These are phyloP conservation scores for Drosophila ficusphila DNA, from an alignment of 1,140 invertebrate species.

Conservation along the genomic window DNA sequence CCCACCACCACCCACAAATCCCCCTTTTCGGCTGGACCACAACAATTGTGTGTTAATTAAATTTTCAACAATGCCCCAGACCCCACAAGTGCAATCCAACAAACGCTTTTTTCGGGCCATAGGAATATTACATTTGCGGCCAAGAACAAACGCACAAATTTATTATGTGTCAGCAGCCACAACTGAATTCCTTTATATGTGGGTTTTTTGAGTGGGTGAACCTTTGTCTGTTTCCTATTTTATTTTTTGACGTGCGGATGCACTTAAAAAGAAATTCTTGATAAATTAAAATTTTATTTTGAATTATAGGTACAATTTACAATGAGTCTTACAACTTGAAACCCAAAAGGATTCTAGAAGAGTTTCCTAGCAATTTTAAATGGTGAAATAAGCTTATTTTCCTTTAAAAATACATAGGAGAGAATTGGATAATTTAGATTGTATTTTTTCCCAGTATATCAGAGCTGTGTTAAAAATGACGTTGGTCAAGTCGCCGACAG, in stretches of 20 bases:
- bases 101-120: conserved; percentile 32
- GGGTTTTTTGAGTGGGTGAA: background rate
- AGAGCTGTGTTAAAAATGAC: conserved; percentile 47
- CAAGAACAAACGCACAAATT: conserved; percentile 65
- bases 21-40: conserved; percentile 31
- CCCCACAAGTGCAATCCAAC: conserved; percentile 29
- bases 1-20: background rate
- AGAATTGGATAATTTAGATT: background rate
- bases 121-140: conserved; percentile 51
- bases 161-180: conserved; percentile 68
- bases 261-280: background rate
- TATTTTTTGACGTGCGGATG: conserved; percentile 1
- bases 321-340: no score
- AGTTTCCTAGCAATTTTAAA: no score
- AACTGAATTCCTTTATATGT: conserved; percentile 32
- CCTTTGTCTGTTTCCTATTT: conserved; percentile 13
- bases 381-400: no score
- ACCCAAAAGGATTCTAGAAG: no score
- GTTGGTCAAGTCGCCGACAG: conserved; percentile 64
- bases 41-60: conserved; percentile 75
- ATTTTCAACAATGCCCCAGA: conserved; percentile 56
- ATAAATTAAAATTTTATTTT: no score
- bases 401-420: no score
- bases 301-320: no score
- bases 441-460: background rate